Evolutionary conservation across 2,888 invertebrate genomes (phyloP), one percentile per base, ranked within the genome.

Genomic region (Drosophila mercatorum): DNA sequence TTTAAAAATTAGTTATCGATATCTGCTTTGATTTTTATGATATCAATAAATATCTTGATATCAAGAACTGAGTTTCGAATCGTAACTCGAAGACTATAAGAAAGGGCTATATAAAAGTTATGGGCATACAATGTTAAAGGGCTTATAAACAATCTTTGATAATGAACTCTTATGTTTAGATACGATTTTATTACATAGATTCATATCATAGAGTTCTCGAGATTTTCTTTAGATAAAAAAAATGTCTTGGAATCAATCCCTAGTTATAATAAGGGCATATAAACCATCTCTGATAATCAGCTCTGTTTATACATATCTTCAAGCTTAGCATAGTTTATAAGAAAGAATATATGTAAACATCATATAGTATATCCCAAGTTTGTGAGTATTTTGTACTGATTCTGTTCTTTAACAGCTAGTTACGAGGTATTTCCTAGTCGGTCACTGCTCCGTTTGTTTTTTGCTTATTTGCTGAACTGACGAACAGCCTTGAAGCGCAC

Each of bases 401-500:
- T 49, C 3, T 28, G n/a, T 8, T 22, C 22, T 22, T 22, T 28
- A 31, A n/a, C n/a, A 49, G 14, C 3, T 46, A 4, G 14, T 26
- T n/a, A 8, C 28, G 10, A 34, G 47, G 40, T 49, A 59, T 59
- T 40, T 40, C 1, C 17, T 22, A 49, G 59, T 59, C 59, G 49
- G 59, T 31, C 22, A 49, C 40, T 22, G 38, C 26, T 11, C 31
- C 59, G 59, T 59, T 46, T 26, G 36, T 55, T 41, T 41, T 43
- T 66, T 41, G 44, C 44, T 57, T 66, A 28, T 62, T 66, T 60
- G 80, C 75, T 78, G 43, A 74, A 72, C 72, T 78, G 78, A 69
- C 82, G n/a, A 86, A 86, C 71, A 66, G 55, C 81, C 70, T 69
- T 77, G 78, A 72, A 36, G 72, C 75, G 72, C 82, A 84, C 80